A percentile compares a stretch with the other conserved stretches of the same genome.
phyloP scores from a whole-genome alignment of 1,140 invertebrate genomes.

The Vollenhovia emeryi region DNA sequence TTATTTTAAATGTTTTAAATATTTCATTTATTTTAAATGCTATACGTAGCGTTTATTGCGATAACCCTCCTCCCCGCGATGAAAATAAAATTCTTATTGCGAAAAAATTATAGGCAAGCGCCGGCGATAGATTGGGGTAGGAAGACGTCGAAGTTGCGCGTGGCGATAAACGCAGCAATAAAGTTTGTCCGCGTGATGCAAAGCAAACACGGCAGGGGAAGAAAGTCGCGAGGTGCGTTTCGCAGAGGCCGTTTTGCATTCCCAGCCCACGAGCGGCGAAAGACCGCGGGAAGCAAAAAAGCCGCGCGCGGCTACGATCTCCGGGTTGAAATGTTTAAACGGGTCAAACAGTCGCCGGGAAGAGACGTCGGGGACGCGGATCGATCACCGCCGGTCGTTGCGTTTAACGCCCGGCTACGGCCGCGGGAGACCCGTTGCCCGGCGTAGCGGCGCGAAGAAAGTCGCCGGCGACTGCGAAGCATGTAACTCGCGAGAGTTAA shows the following conservation, averaged over 20 bases:
- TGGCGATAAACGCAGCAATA: neutral
- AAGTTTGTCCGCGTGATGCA: neutral
- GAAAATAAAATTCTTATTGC: no score
- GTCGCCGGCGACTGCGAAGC: slow-evolving; percentile 54
- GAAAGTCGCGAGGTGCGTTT: neutral
- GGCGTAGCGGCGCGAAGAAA: slow-evolving; percentile 57
- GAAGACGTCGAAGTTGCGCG: neutral
- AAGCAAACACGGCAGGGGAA: neutral
- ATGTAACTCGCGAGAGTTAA: slow-evolving; percentile 37
- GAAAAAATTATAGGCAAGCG: neutral
- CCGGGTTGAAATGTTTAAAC: slow-evolving; percentile 7
- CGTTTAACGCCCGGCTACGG: slow-evolving; percentile 26
- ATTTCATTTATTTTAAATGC: no score
- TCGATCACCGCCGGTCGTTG: slow-evolving; percentile 38
- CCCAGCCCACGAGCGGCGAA: neutral
- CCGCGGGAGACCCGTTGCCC: slow-evolving; percentile 7
- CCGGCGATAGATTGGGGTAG: neutral
- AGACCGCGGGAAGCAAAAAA: neutral
- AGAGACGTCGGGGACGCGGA: slow-evolving; percentile 7
- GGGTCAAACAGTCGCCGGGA: slow-evolving; percentile 29
- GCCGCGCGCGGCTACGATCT: neutral
- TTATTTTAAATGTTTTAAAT: no score
- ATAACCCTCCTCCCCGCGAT: no score
- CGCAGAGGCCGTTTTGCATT: neutral
- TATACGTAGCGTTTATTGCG: no score